A percentile compares a stretch with the other conserved stretches of the same genome.
Conservation (phyloP, 2,113 vertebrate species). For the Zootoca vivipara region DNA sequence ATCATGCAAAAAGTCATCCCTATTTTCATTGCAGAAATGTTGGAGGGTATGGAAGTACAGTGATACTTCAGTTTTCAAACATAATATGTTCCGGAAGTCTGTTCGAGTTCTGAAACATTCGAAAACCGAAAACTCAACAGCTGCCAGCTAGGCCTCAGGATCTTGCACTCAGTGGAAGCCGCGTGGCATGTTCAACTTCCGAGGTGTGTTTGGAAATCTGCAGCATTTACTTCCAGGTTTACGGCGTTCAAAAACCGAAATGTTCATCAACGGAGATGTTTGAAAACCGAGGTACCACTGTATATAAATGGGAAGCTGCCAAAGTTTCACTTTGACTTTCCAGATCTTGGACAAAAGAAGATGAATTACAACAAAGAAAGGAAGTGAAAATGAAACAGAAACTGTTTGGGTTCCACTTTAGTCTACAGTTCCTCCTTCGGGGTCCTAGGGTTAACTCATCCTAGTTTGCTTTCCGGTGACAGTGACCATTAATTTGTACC, state of each 20-base stretch:
- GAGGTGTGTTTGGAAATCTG: too few species aligned
- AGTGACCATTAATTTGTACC: background rate
- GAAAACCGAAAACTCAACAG: too few species aligned
- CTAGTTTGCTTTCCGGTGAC: conserved; percentile 11
- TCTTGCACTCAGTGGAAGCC: too few species aligned
- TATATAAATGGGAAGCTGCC: background rate
- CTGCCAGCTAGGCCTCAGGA: too few species aligned
- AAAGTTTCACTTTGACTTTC: background rate
- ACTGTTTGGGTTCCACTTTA: background rate
- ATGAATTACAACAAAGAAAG: background rate
- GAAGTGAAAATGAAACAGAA: conserved; percentile 18
- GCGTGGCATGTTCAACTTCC: too few species aligned
- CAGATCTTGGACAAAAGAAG: background rate
- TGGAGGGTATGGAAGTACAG: too few species aligned
- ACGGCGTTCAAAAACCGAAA: background rate
- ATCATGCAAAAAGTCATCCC: too few species aligned
- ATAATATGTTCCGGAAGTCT: too few species aligned
- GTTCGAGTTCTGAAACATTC: too few species aligned
- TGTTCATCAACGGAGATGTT: background rate
- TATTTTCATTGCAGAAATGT: too few species aligned
- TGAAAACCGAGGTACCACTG: background rate
- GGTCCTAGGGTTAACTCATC: background rate
- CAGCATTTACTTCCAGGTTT: too few species aligned
- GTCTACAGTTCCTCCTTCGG: background rate
- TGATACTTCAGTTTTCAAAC: too few species aligned